A percentile compares a stretch with the other conserved stretches of the same genome.
Conservation (phyloP, 2,888 invertebrate species). For the Tolmerus cingulatus region DNA sequence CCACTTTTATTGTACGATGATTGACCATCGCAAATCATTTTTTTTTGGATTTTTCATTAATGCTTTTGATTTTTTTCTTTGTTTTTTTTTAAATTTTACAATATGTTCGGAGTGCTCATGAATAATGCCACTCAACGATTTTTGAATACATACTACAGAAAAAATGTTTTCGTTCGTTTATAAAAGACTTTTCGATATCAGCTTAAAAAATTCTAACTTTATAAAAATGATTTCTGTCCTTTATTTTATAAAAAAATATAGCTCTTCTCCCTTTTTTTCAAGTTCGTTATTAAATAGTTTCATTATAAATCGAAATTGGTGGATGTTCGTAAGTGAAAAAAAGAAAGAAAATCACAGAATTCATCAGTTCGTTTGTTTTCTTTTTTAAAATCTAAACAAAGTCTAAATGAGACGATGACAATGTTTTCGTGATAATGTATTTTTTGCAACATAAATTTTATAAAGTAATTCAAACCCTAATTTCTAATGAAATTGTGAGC, state of each 20-base stretch:
- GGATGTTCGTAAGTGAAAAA: background rate
- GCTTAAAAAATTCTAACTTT: background rate
- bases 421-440: background rate
- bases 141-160: background rate
- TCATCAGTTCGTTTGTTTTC: background rate
- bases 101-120: background rate
- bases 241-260: background rate
- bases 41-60: background rate
- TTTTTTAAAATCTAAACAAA: background rate
- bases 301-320: background rate
- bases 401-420: background rate
- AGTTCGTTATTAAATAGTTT: background rate
- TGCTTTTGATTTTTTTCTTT: background rate
- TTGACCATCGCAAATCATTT: background rate
- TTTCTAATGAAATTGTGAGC: background rate
- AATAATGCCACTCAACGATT: background rate
- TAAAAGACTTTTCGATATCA: background rate
- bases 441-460: background rate
- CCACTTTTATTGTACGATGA: background rate
- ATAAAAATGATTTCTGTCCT: background rate
- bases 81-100: background rate
- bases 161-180: background rate
- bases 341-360: background rate
- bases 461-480: background rate
- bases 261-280: background rate